Conservation (phyloP, 1,140 invertebrate species). For the Drosophila bocki region DNA sequence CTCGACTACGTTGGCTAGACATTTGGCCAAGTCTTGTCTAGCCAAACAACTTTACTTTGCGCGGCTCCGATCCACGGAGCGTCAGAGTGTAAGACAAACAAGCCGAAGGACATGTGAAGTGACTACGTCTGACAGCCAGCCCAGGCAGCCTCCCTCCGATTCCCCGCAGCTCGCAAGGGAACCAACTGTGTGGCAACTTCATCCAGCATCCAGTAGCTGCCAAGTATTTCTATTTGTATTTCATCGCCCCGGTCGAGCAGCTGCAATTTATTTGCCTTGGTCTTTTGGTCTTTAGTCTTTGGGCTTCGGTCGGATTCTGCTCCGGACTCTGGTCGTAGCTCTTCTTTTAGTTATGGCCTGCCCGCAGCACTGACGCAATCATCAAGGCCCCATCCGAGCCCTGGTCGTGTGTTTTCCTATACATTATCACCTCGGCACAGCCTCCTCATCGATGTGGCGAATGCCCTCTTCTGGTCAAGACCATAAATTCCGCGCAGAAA, state of each 20-base stretch:
- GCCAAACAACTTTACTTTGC: conserved; percentile 73
- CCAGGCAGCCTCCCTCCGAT: not conserved
- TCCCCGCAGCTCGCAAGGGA: not conserved
- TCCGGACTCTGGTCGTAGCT: conserved; percentile 4
- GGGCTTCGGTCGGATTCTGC: not conserved
- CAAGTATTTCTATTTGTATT: conserved; percentile 84
- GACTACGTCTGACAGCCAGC: conserved; percentile 42
- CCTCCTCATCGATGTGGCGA: conserved; percentile 48
- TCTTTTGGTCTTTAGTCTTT: conserved; percentile 31
- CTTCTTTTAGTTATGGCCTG: conserved; percentile 46
- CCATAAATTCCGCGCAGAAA: conserved; percentile 65
- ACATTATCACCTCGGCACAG: conserved; percentile 73
- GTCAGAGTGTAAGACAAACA: conserved; percentile 56
- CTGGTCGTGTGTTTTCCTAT: conserved; percentile 63
- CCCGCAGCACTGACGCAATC: conserved; percentile 72
- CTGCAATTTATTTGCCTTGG: conserved; percentile 77
- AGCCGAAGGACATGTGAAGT: conserved; percentile 56
- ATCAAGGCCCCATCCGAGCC: conserved; percentile 21
- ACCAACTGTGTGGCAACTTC: conserved; percentile 52
- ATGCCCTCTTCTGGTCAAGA: conserved; percentile 52
- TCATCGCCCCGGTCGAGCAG: conserved; percentile 75
- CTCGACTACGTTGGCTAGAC: conserved; percentile 38
- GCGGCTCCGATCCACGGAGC: conserved; percentile 40
- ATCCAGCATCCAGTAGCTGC: conserved; percentile 77
- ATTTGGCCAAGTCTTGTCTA: conserved; percentile 59